Base-by-base conservation (phyloP, 30 jellyfish, hydroid and myxozoan genomes). In the Chironex yamaguchii region DNA sequence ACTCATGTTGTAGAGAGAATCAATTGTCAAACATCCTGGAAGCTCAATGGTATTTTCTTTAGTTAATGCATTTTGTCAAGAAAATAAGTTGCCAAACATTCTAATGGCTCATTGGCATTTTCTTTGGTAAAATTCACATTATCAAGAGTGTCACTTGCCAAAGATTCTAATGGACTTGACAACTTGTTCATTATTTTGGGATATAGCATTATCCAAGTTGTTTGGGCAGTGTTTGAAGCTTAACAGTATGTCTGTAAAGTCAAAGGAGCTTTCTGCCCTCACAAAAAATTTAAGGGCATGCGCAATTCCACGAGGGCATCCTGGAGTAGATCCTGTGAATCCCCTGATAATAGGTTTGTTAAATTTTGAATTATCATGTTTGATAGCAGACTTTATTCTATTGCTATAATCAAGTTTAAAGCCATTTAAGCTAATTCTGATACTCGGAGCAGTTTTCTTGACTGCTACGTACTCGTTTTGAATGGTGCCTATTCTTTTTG, bases 191-290 rank as follows among this genome's bases (percentile, higher is more conserved):
- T 69, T 76, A 62, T 73, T 86, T 72, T 86, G 92, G 28, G 89
- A 85, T 90, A 86, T 72, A 34, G 74, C 96, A 86, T 25, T 26
- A 2, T 73, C 53, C 0, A 76, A 31, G 1, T 73, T 58, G 49
- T 73, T 86, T 13, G 90, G 86, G 4, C 79, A 9, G 32, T 72
- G 84, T 51, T 86, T 86, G 69, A 85, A 29, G 23, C 82, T 31
- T 20, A 52, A 67, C 29, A 85, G 35, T 13, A 66, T 62, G 25
- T 71, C 95, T 32, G 73, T 33, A 28, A 31, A 85, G 65, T 71
- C 95, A 14, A 88, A 21, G 4, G 87, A 82, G 54, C 89, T 68
- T 36, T 84, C 94, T 14, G 95, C 70, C 1, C 89, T 35, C 6
- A 85, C 70, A 12, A 85, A 50, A 49, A 70, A 85, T 42, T 85